Evolutionary conservation across 2,113 vertebrate species (phyloP).

Genomic region (Xiphophorus maculatus): DNA sequence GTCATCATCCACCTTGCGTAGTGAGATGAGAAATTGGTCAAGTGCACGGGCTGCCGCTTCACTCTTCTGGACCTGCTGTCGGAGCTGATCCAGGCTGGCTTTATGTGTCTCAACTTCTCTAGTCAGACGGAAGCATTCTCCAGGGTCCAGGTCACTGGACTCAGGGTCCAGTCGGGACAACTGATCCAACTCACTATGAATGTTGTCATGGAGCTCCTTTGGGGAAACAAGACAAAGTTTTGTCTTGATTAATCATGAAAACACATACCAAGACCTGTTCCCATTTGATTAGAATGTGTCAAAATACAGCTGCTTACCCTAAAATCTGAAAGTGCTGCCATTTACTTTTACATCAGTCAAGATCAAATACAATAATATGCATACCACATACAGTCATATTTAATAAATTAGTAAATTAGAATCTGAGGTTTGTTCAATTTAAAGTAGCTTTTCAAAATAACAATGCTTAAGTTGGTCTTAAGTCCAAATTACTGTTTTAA

Average conservation of each 20-base stretch:
- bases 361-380: too few species aligned
- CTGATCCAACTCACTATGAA: slow-evolving; percentile 82
- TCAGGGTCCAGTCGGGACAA: slow-evolving; percentile 80
- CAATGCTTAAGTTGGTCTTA: too few species aligned
- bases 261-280: not conserved
- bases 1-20: slow-evolving; percentile 79
- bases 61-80: slow-evolving; percentile 78
- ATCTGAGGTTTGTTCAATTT: too few species aligned
- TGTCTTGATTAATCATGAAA: not conserved
- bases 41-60: slow-evolving; percentile 83
- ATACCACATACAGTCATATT: too few species aligned
- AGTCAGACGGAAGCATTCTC: slow-evolving; percentile 78
- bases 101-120: slow-evolving; percentile 79
- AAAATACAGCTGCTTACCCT: not conserved
- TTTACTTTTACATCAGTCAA: not conserved
- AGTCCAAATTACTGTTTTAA: too few species aligned
- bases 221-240: not conserved
- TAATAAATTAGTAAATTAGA: too few species aligned
- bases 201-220: slow-evolving; percentile 80
- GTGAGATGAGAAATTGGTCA: slow-evolving; percentile 85
- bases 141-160: slow-evolving; percentile 79
- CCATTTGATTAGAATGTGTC: not conserved
- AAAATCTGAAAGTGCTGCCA: not conserved
- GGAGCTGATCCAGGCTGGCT: slow-evolving; percentile 82
- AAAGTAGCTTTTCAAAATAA: too few species aligned